Base-by-base conservation (phyloP, 2,888 invertebrate species). In the Conistra vaccinii region DNA sequence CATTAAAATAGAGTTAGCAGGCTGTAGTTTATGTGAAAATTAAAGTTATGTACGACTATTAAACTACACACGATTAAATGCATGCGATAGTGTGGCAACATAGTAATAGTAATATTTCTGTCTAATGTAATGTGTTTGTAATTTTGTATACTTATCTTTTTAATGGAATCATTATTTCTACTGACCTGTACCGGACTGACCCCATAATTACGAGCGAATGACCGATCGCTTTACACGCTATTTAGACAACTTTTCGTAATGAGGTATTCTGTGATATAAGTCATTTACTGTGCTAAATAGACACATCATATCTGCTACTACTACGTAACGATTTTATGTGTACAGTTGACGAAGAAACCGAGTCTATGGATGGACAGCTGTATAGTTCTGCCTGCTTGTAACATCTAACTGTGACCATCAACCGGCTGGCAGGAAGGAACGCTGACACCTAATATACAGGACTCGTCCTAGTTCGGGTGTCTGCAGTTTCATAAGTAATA, bases 11-110 rank as follows among this genome's bases (percentile, higher is more conserved):
- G 55, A 73, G 69, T 85, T 78, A 68, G 23, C 58, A 45, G 53
- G n/a, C 58, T 67, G 45, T 57, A 69, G 73, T 76, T 80, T 83
- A 80, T 85, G 69, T 72, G 76, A 62, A 72, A 84, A 83, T 77
- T 77, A 60, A 80, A 66, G 57, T 76, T 73, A 81, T 65, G 65
- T 72, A 80, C 55, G 66, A 83, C 69, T 60, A 76, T 71, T 82
- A 75, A 71, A 63, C 73, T 60, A 32, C 20, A 23, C 57, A 61
- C 84, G 84, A 75, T 84, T 68, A 84, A 83, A 67, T 67, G 62
- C 76, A 84, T 69, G 81, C 75, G 70, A 80, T 75, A 71, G 75
- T 75, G 65, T 71, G 65, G 81, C 45, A 70, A 74, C 65, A 65
- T n/a, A 69, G 60, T 71, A 58, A 66, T 45, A 26, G 58, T 35